A percentile compares a stretch with the other conserved stretches of the same genome.
phyloP scores from a whole-genome alignment of 2,113 vertebrate species.

The Phylloscopus trochilus region DNA sequence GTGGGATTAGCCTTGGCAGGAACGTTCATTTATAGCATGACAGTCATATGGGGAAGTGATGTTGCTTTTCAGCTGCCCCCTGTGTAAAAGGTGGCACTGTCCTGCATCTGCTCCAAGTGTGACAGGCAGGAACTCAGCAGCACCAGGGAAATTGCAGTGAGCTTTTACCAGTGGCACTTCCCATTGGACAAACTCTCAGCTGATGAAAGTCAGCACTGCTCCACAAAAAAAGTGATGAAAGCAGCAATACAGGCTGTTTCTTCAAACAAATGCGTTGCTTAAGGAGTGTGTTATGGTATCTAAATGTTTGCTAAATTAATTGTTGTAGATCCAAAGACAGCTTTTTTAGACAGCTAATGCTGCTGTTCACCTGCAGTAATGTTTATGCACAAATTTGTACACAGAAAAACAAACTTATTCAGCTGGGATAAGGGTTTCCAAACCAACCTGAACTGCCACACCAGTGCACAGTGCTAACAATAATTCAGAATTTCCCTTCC shows the following conservation, averaged over 20 bases:
- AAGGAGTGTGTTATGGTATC: not conserved
- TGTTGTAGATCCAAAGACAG: not conserved
- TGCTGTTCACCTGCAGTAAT: accelerated
- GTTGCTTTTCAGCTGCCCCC: not conserved
- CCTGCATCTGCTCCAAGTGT: not conserved
- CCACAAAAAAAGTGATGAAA: no score
- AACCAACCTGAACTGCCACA: not conserved
- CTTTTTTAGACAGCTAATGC: not conserved
- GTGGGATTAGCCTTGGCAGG: not conserved
- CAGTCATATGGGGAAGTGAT: not conserved
- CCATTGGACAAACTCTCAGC: not conserved
- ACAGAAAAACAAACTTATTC: not conserved
- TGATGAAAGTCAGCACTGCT: not conserved
- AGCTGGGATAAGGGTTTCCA: not conserved
- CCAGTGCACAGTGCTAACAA: not conserved
- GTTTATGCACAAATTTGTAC: not conserved
- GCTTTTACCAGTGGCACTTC: not conserved
- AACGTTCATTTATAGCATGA: not conserved
- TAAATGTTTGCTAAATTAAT: not conserved
- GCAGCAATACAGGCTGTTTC: not conserved
- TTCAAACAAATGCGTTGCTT: not conserved
- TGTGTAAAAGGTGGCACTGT: not conserved
- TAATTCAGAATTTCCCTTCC: constrained; percentile 5
- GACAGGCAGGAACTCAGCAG: not conserved
- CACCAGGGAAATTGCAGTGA: not conserved